These are phyloP conservation scores for Onychorhynchus coronatus DNA, from an alignment of 2,113 vertebrate species.

Conservation along the genomic window DNA sequence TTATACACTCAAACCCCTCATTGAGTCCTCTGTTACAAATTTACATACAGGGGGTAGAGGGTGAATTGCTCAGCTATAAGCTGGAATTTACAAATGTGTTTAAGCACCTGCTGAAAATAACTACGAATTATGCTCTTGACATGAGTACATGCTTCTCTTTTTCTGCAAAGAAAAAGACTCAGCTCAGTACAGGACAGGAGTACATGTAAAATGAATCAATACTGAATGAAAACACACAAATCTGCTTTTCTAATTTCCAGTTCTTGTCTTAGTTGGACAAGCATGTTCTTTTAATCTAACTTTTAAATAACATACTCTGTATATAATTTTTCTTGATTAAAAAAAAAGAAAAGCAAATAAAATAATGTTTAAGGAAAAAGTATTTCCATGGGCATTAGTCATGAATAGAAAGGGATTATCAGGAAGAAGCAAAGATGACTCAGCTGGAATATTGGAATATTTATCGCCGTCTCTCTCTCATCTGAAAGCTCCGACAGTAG, in stretches of 20 bases:
- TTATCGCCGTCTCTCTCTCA: not conserved
- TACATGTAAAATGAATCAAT: not conserved
- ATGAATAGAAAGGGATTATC: not conserved
- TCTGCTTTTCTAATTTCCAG: not conserved
- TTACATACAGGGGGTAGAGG: not conserved
- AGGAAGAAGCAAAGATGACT: not conserved
- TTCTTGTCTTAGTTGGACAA: not conserved
- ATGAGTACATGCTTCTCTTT: not conserved
- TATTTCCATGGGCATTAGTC: not conserved
- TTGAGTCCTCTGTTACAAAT: not conserved
- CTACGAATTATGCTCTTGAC: conserved; percentile 27
- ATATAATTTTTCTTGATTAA: not conserved
- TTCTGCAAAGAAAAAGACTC: not conserved
- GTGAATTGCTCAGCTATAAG: conserved; percentile 3
- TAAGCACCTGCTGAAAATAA: conserved; percentile 45
- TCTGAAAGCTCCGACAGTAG: not conserved
- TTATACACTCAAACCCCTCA: not conserved
- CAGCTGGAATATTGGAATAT: not conserved
- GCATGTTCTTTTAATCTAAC: not conserved
- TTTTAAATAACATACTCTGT: not conserved
- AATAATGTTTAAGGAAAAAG: not conserved
- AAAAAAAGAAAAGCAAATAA: not conserved
- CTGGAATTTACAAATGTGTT: conserved; percentile 9
- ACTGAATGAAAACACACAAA: not conserved
- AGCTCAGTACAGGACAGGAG: not conserved